Conservation (phyloP, 2,888 invertebrate species). For the Aelia acuminata region DNA sequence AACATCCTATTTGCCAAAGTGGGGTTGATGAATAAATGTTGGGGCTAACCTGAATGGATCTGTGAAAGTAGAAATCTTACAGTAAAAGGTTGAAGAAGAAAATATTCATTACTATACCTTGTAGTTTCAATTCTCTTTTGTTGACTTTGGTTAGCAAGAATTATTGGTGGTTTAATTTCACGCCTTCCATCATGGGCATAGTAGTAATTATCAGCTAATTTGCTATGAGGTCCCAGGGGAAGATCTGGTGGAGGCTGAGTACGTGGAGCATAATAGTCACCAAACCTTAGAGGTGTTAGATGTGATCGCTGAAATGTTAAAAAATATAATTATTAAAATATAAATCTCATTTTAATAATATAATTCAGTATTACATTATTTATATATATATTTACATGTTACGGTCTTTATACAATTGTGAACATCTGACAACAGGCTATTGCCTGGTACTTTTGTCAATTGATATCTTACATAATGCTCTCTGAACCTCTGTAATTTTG, state of each 20-base stretch:
- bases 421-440: too few relatives aligned
- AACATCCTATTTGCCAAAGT: too few relatives aligned
- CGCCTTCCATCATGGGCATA: conserved; percentile 85
- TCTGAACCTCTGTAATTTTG: too few relatives aligned
- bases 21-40: too few relatives aligned
- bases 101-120: conserved; percentile 56
- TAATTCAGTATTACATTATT: too few relatives aligned
- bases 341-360: conserved; percentile 22
- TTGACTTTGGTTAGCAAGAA: conserved; percentile 69
- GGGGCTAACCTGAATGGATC: too few relatives aligned
- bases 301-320: conserved; percentile 73
- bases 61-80: too few relatives aligned
- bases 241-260: conserved; percentile 86
- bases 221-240: conserved; percentile 87
- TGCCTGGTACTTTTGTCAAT: too few relatives aligned
- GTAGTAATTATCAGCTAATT: conserved; percentile 87
- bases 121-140: conserved; percentile 60
- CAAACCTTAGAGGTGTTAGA: conserved; percentile 77
- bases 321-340: conserved; percentile 60
- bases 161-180: conserved; percentile 79
- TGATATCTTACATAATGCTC: too few relatives aligned
- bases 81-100: neutral
- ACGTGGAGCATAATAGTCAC: conserved; percentile 78
- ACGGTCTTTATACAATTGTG: too few relatives aligned
- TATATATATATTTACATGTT: too few relatives aligned